Percentiles rank a stretch among this genome's conserved stretches.
These are phyloP conservation scores for Laodelphax striatellus DNA, from an alignment of 1,140 invertebrate genomes.

Conservation along the genomic window DNA sequence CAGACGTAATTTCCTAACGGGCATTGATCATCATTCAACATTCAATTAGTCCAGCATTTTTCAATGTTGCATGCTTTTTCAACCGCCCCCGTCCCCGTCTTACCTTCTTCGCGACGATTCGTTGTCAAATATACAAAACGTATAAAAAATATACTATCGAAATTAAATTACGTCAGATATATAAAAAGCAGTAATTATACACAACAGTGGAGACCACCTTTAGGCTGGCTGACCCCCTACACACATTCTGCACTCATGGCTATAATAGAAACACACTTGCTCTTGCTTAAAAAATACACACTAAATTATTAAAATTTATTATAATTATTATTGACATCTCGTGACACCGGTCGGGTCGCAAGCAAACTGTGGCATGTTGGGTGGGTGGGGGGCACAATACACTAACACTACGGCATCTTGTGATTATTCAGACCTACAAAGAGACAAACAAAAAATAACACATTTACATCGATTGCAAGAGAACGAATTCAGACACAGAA, in stretches of 20 bases:
- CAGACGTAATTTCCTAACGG: conserved; percentile 2
- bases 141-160: conserved; percentile 4
- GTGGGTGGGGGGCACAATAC: neutral
- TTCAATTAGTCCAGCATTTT: conserved; percentile 10
- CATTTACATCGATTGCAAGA: neutral
- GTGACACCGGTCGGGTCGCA: neutral
- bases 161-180: conserved; percentile 6
- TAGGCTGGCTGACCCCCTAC: conserved; percentile 27
- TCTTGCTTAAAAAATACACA: conserved; percentile 5
- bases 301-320: neutral
- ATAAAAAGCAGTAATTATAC: conserved; percentile 8
- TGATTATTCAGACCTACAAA: conserved; percentile 25
- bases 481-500: neutral
- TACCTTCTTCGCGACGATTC: neutral
- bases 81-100: neutral
- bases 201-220: conserved; percentile 10
- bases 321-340: too few species aligned
- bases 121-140: neutral
- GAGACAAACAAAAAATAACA: conserved; percentile 13
- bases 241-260: conserved; percentile 32
- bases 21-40: too few species aligned
- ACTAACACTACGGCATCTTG: conserved; percentile 21
- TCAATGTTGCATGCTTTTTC: neutral
- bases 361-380: neutral
- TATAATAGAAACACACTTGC: conserved; percentile 14